Percentiles rank a stretch among this genome's conserved stretches.
Conservation (phyloP, 2,797 vertebrate species). For the Coracias cyanogaster region DNA sequence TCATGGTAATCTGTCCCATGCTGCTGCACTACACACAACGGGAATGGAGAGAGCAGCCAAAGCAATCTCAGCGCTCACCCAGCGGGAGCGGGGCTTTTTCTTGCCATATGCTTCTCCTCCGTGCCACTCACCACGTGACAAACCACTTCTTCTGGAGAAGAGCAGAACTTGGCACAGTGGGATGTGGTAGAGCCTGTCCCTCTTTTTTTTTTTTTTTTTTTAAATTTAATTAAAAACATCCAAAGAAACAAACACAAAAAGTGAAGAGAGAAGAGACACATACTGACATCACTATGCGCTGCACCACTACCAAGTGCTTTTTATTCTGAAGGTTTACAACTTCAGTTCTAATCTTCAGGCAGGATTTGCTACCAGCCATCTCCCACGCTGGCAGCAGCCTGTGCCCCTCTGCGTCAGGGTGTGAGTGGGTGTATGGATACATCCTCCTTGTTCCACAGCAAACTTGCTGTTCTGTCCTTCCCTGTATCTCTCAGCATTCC, state of each 20-base stretch:
- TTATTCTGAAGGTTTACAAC: background rate
- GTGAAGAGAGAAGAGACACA: background rate
- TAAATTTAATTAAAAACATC: background rate
- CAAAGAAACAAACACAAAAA: background rate
- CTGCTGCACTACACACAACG: accelerated
- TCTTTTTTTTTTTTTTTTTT: background rate
- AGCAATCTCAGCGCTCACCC: background rate
- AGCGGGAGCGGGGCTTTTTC: background rate
- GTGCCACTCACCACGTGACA: background rate
- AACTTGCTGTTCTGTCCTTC: background rate
- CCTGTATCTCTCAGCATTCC: background rate
- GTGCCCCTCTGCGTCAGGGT: background rate
- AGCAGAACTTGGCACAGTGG: background rate
- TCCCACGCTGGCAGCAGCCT: accelerated
- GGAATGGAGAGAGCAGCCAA: accelerated
- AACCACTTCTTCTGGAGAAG: background rate
- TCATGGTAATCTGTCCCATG: background rate
- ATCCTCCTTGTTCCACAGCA: background rate
- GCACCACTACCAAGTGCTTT: background rate
- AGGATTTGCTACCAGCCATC: background rate
- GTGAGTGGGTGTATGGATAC: accelerated
- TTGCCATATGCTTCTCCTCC: background rate
- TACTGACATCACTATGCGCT: background rate
- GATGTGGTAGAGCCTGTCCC: background rate
- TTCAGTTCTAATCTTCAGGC: background rate